Conservation (phyloP, 2,797 vertebrate species). For the Lacerta agilis region DNA sequence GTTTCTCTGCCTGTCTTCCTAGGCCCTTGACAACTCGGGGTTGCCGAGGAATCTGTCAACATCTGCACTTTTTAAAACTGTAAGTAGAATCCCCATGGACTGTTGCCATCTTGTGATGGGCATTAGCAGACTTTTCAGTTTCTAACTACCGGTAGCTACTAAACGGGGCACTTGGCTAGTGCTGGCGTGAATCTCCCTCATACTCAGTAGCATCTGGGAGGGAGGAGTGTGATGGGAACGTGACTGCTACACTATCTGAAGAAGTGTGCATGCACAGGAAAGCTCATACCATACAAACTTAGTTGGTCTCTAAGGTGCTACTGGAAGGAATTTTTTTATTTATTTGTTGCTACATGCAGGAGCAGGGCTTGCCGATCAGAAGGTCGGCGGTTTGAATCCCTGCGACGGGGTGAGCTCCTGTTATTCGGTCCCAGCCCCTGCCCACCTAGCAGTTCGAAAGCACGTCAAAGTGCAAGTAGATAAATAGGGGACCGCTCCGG, state of each 20-base stretch:
- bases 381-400: too few species aligned
- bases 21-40: slow-evolving; percentile 38
- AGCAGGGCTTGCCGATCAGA: not conserved
- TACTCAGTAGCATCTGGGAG: not conserved
- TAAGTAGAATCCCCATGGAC: slow-evolving; percentile 1
- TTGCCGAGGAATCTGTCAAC: slow-evolving; percentile 14
- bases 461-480: too few species aligned
- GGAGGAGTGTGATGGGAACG: not conserved
- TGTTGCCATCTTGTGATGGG: not conserved
- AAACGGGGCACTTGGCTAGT: not conserved
- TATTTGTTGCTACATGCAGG: not conserved
- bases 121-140: not conserved
- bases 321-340: too few species aligned
- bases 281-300: too few species aligned
- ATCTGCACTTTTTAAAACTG: slow-evolving; percentile 12
- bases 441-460: too few species aligned
- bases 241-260: too few species aligned
- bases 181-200: not conserved
- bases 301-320: too few species aligned
- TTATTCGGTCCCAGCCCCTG: too few species aligned
- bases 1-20: not conserved
- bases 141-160: not conserved
- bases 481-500: too few species aligned
- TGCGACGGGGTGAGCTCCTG: too few species aligned
- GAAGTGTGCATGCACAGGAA: too few species aligned